These are phyloP conservation scores for Helicolenus hilgendorfi DNA, from an alignment of 2,797 vertebrate genomes.

Conservation along the genomic window DNA sequence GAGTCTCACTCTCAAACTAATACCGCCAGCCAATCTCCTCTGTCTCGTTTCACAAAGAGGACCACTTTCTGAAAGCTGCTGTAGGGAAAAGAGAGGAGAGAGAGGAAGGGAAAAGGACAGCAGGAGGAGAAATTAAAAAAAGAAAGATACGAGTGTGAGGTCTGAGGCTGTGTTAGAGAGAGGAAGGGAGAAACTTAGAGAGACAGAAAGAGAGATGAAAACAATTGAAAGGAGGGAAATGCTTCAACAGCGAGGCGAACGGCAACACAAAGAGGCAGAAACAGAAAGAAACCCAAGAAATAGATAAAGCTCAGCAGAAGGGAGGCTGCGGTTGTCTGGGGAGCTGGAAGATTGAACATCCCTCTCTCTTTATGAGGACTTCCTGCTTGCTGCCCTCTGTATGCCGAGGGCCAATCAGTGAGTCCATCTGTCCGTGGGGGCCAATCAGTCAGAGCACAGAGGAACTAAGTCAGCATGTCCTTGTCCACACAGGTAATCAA, in stretches of 20 bases:
- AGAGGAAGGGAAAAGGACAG: conserved; percentile 37
- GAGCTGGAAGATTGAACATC: conserved; percentile 72
- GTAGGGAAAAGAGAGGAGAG: conserved; percentile 52
- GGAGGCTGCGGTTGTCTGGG: conserved; percentile 62
- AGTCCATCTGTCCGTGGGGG: conserved; percentile 68
- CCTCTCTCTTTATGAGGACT: conserved; percentile 70
- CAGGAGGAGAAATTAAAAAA: conserved; percentile 4
- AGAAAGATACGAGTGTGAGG: conserved; percentile 25
- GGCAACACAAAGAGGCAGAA: conserved; percentile 35
- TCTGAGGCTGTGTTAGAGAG: conserved; percentile 34
- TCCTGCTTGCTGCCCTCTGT: conserved; percentile 58
- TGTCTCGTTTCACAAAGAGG: conserved; percentile 74
- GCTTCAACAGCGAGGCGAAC: conserved; percentile 35
- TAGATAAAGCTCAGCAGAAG: conserved; percentile 59
- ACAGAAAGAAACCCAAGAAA: conserved; percentile 20
- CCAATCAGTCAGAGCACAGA: conserved; percentile 76
- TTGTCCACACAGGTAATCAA: conserved; percentile 78
- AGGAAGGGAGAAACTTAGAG: conserved; percentile 31
- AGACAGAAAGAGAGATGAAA: conserved; percentile 24
- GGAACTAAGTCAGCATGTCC: conserved; percentile 78
- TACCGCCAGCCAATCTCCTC: conserved; percentile 75
- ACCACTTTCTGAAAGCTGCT: conserved; percentile 71
- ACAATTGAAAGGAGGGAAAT: conserved; percentile 4
- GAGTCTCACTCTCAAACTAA: conserved; percentile 66
- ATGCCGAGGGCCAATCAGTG: conserved; percentile 69